Evolutionary conservation across 2,797 vertebrate species (phyloP), one percentile per base, ranked within the genome.

Genomic region (Hozukius guyotensis): DNA sequence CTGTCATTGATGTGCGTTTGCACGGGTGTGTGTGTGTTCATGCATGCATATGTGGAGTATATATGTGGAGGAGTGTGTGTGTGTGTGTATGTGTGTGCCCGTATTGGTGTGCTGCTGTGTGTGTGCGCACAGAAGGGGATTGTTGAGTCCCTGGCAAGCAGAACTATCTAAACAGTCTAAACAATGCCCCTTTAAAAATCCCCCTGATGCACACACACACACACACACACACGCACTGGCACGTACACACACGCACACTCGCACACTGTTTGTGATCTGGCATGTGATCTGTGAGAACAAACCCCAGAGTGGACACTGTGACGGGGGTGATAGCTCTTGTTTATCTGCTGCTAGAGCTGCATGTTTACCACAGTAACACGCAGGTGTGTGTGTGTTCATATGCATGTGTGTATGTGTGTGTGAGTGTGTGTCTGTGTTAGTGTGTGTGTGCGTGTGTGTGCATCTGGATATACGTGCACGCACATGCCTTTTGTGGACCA

Each of bases 231-330:
- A 14, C 57, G 20, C 74, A 46, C 60, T 20, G 46, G n/a, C 73
- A 52, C 56, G 42, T 46, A 20, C 60, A 62, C 32, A 42, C 56
- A 31, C 22, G 2, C 75, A 38, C 60, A 38, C 60, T 52, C 22
- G 9, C 81, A 75, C 75, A 57, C 42, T 86, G 81, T 89, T 88
- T 91, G 80, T 84, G 89, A 89, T 92, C 88, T 90, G 89, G 85
- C 90, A 77, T 89, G 80, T 82, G 87, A 90, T 93, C 88, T 81
- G 86, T 88, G 86, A 88, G 88, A 89, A 67, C 85, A 94, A 92
- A 91, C 79, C 90, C 86, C 89, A 79, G 83, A 90, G 88, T 93
- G 92, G 92, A 92, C 90, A 87, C 82, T 83, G 90, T 72, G 83
- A 80, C 72, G 53, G 80, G 68, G 81, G 72, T 53, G 89, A 90